phyloP scores from a whole-genome alignment of 2,797 vertebrate genomes.

The Coregonus sp. region DNA sequence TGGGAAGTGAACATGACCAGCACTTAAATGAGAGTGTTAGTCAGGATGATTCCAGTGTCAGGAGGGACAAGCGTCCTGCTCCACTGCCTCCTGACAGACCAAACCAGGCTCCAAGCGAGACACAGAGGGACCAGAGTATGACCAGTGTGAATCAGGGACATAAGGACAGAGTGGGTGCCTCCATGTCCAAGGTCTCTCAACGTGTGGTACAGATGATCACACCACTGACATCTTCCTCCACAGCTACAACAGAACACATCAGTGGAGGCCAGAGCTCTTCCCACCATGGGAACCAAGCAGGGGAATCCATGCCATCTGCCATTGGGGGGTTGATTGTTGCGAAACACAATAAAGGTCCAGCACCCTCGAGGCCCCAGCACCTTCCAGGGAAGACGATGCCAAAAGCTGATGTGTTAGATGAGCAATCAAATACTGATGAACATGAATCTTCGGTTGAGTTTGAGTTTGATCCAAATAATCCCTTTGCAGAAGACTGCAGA shows the following conservation, averaged over 20 bases:
- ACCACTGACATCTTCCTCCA: conserved; percentile 35
- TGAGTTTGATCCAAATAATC: conserved; percentile 59
- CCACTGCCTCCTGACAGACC: conserved; percentile 60
- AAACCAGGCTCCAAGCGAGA: conserved; percentile 19
- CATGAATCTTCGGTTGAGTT: not conserved
- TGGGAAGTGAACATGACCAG: conserved; percentile 13
- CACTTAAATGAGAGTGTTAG: not conserved
- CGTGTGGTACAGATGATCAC: conserved; percentile 40
- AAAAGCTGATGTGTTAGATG: not conserved
- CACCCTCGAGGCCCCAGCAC: conserved; percentile 55
- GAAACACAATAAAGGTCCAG: conserved; percentile 59
- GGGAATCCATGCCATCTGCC: conserved; percentile 13
- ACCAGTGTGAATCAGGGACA: conserved; percentile 11
- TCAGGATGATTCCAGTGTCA: not conserved
- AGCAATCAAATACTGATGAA: not conserved
- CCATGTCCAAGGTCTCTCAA: conserved; percentile 46
- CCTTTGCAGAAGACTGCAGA: conserved; percentile 57
- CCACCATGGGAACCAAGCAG: conserved; percentile 1
- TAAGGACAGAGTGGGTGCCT: conserved; percentile 29
- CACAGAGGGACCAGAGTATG: conserved; percentile 28
- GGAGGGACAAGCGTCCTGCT: conserved; percentile 58
- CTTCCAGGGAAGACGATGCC: conserved; percentile 5
- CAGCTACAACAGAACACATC: conserved; percentile 16
- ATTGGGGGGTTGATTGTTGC: conserved; percentile 4
- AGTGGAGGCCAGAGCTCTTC: conserved; percentile 10